Conservation (phyloP, 2,797 vertebrate genomes). For the Enteromius afrohamiltoni region DNA sequence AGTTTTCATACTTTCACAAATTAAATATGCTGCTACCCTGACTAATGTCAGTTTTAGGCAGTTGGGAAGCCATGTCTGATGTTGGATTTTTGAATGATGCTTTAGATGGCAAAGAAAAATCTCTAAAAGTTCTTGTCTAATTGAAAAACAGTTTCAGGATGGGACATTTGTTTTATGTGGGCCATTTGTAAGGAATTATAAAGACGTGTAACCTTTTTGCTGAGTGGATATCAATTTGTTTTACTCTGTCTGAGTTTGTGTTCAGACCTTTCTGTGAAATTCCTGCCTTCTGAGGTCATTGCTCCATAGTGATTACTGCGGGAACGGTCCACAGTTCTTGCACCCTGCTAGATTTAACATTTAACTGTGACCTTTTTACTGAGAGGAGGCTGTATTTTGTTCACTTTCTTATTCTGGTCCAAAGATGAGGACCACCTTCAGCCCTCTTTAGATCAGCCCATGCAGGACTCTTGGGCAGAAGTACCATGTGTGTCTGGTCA, state of each 20-base stretch:
- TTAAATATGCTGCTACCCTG: background rate
- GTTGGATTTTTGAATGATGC: background rate
- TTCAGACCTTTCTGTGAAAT: conserved; percentile 56
- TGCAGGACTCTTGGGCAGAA: conserved; percentile 27
- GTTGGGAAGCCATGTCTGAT: background rate
- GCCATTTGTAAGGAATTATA: background rate
- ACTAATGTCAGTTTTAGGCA: background rate
- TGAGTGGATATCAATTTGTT: conserved; percentile 17
- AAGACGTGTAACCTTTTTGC: background rate
- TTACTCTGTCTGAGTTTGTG: conserved; percentile 23
- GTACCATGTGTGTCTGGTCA: background rate
- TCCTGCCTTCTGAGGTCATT: conserved; percentile 40
- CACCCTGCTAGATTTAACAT: conserved; percentile 46
- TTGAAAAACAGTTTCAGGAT: background rate
- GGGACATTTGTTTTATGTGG: background rate
- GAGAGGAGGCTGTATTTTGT: conserved; percentile 15
- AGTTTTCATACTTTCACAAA: background rate
- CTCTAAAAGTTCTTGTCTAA: background rate
- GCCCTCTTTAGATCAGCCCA: conserved; percentile 13
- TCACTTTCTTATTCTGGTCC: conserved; percentile 6
- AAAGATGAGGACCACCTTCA: conserved; percentile 46
- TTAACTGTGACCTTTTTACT: conserved; percentile 47
- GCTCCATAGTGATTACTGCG: conserved; percentile 17
- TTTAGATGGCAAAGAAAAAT: background rate
- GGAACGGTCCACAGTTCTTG: conserved; percentile 6